Conservation (phyloP, 64 coral and sea anemone genomes). For the Pocillopora verrucosa region DNA sequence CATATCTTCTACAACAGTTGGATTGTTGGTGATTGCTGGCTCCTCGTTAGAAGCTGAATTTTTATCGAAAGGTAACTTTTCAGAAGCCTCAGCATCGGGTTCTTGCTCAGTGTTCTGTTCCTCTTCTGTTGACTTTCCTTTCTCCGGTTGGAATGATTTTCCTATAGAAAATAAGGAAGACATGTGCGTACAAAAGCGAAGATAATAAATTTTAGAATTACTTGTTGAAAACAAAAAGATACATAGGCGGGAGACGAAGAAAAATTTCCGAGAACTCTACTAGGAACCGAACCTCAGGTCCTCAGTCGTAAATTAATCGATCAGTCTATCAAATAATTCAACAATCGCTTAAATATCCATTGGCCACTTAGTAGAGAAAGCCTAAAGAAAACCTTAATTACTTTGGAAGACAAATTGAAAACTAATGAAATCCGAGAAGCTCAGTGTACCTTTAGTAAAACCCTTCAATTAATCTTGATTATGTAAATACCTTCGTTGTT, state of each 20-base stretch:
- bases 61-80: background rate
- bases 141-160: background rate
- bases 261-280: too few relatives aligned
- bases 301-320: too few relatives aligned
- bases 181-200: background rate
- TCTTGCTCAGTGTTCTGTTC: background rate
- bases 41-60: background rate
- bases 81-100: background rate
- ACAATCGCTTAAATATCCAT: too few relatives aligned
- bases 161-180: background rate
- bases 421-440: too few relatives aligned
- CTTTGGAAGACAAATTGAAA: too few relatives aligned
- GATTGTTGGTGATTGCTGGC: slow-evolving; percentile 33
- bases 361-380: too few relatives aligned
- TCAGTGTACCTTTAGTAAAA: too few relatives aligned
- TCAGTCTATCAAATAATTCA: too few relatives aligned
- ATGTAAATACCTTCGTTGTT: background rate
- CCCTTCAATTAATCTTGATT: background rate
- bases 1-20: slow-evolving; percentile 57
- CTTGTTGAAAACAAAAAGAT: too few relatives aligned
- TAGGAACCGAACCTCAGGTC: too few relatives aligned
- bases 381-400: too few relatives aligned
- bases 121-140: background rate
- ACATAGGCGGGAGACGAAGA: too few relatives aligned
- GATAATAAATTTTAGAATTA: background rate